Conservation (phyloP, 2,113 vertebrate species). For the Oreochromis aureus region DNA sequence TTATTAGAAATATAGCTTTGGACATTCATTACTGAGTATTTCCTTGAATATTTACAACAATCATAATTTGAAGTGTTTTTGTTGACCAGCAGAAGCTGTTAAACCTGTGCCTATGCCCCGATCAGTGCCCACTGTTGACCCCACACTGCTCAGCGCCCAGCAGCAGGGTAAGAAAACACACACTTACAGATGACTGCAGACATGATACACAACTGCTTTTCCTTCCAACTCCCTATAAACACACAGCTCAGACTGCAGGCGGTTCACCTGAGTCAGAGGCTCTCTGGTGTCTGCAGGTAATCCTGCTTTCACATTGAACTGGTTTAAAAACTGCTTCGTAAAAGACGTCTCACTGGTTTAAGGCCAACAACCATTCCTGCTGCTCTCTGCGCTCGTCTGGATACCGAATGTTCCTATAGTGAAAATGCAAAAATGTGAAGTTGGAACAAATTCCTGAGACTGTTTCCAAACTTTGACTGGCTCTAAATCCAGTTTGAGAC, state of each 20-base stretch:
- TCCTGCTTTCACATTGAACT: background rate
- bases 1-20: background rate
- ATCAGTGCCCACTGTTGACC: conserved; percentile 75
- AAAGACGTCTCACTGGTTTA: background rate
- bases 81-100: conserved; percentile 70
- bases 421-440: background rate
- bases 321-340: background rate
- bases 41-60: background rate
- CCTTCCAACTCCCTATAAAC: background rate
- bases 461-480: background rate
- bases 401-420: background rate
- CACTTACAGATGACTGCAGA: background rate
- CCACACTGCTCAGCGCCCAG: conserved; percentile 74
- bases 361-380: background rate
- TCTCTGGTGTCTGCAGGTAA: background rate
- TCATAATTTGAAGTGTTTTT: background rate
- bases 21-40: background rate
- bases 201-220: background rate
- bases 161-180: conserved; percentile 75
- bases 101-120: conserved; percentile 79
- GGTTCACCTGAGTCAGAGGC: background rate
- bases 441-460: background rate
- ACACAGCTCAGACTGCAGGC: background rate
- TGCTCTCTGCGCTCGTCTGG: background rate
- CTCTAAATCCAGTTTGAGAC: background rate